These are phyloP conservation scores for Harlomillsia oculata DNA, from an alignment of 1,140 invertebrate species.

Conservation along the genomic window DNA sequence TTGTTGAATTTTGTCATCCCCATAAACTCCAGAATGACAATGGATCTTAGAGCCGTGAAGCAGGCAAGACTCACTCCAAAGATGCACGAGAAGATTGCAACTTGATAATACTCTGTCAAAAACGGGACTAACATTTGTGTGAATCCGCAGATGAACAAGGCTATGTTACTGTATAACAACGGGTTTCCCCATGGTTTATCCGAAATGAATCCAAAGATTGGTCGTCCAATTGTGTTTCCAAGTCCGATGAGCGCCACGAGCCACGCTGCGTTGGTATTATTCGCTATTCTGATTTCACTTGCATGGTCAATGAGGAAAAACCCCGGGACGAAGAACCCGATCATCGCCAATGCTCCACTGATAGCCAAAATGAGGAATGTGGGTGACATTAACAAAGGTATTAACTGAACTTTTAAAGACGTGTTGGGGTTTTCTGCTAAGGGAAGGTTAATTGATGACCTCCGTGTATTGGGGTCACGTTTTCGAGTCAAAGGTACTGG, in stretches of 20 bases:
- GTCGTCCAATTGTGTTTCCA: conserved; percentile 5
- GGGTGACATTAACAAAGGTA: conserved; percentile 11
- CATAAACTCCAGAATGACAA: conserved; percentile 22
- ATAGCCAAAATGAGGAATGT: conserved; percentile 18
- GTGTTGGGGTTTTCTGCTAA: not conserved
- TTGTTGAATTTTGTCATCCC: conserved; percentile 28
- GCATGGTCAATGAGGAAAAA: conserved; percentile 7
- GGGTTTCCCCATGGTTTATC: conserved; percentile 7
- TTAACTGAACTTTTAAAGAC: not conserved
- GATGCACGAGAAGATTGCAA: conserved; percentile 1
- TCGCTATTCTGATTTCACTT: not conserved
- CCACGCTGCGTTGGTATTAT: not conserved
- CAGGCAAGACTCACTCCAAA: conserved; percentile 14
- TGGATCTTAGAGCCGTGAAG: conserved; percentile 5
- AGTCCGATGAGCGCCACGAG: conserved; percentile 10
- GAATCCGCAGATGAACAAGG: conserved; percentile 3
- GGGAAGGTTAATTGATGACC: not conserved
- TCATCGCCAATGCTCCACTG: conserved; percentile 18
- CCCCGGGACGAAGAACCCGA: conserved; percentile 26
- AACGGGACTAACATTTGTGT: conserved; percentile 6
- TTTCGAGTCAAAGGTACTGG: conserved; percentile 1
- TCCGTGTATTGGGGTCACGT: not conserved
- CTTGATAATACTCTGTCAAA: not conserved
- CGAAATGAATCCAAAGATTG: conserved; percentile 4
- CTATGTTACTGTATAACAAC: conserved; percentile 14